Evolutionary conservation across 2,113 vertebrate species (phyloP), one percentile per base, ranked within the genome.

Genomic region (Myodes glareolus): DNA sequence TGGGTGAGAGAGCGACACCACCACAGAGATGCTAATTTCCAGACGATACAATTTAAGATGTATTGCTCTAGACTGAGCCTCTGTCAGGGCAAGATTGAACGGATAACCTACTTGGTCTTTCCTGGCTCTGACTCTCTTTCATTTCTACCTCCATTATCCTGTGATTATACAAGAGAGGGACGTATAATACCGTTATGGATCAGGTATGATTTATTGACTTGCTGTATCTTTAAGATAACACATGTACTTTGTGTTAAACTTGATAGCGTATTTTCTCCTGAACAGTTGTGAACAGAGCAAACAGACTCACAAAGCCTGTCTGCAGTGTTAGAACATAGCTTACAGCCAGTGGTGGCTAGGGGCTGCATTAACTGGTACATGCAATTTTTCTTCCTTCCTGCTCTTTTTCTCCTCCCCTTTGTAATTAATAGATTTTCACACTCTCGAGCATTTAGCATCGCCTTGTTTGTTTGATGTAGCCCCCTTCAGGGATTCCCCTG

Each of bases 371-470:
- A 98, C 96, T 97, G 97, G 85, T 67, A 96, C 36, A 96, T 2
- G 81, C 96, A 97, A 96, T 98, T 98, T 98, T 98, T 98, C 95
- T 97, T 97, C 31, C 92, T 97, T 96, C 47, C 89, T 65, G 7
- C 72, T 21, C 39, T 27, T 61, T 96, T 87, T 97, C 33, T 77
- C 9, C n/a, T 93, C 90, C 78, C 78, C 89, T 94, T 97, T 96
- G 96, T 95, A 98, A 98, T 98, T 98, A 98, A 98, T 98, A 96
- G 91, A 94, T 97, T 96, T 98, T 94, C 92, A 97, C 96, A 91
- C 92, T 97, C 70, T 36, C 65, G 85, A 97, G 91, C 94, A 97
- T 98, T 98, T 98, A 98, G 68, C 90, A 98, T 98, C 67, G 87
- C 95, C 98, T 98, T 98, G 97, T 99, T 98, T 98, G 96, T 94